Conservation (phyloP, 2,888 invertebrate genomes). For the Ellobium chinense region DNA sequence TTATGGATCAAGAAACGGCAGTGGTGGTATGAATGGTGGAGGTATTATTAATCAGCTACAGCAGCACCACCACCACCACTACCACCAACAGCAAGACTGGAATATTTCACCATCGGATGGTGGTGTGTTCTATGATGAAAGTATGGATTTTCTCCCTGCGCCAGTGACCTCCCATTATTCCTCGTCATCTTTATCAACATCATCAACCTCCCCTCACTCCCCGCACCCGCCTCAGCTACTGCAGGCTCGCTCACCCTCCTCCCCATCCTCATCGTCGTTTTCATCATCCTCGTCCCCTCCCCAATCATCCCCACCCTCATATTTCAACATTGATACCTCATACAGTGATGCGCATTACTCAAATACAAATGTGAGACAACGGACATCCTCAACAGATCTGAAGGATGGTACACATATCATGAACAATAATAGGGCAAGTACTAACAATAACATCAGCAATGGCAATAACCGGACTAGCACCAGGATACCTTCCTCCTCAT, state of each 20-base stretch:
- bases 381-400: not conserved
- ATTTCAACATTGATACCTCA: slow-evolving; percentile 31
- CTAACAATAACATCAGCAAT: not conserved
- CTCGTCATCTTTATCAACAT: too few relatives aligned
- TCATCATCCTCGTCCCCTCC: slow-evolving; percentile 34
- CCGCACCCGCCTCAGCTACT: not conserved
- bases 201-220: not conserved
- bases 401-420: not conserved
- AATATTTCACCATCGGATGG: not conserved
- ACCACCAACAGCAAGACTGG: not conserved
- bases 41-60: not conserved
- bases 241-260: not conserved
- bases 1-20: not conserved
- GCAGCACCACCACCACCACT: not conserved
- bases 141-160: slow-evolving; percentile 14
- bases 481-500: not conserved
- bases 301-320: slow-evolving; percentile 11
- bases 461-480: not conserved
- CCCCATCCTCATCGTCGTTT: slow-evolving; percentile 21
- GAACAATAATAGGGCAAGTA: not conserved
- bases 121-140: not conserved
- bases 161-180: not conserved
- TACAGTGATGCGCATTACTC: slow-evolving; percentile 10
- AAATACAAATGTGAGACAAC: not conserved
- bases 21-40: not conserved